A percentile compares a stretch with the other conserved stretches of the same genome.
Evolutionary conservation across 1,140 invertebrate species (phyloP).

Genomic region (Luehdorfia chinensis): DNA sequence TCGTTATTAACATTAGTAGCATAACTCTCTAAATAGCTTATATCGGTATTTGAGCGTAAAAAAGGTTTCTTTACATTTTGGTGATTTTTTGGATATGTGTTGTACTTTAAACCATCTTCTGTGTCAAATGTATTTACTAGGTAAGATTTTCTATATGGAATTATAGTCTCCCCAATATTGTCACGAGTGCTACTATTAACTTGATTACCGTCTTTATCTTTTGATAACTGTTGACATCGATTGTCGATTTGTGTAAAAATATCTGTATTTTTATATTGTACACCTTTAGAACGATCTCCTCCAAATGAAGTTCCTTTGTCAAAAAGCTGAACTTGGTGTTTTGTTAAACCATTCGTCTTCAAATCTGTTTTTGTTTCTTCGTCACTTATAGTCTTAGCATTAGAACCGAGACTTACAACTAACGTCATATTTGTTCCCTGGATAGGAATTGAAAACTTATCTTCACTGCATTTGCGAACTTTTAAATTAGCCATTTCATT

Average conservation of each 20-base stretch:
- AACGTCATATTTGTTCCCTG: conserved; percentile 65
- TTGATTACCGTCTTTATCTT: background rate
- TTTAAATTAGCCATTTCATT: conserved; percentile 8
- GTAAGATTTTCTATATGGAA: conserved; percentile 14
- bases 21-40: conserved; percentile 26
- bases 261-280: conserved; percentile 35
- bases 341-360: conserved; percentile 1
- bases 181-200: background rate
- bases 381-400: background rate
- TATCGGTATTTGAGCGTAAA: conserved; percentile 47
- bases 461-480: conserved; percentile 11
- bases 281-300: conserved; percentile 54
- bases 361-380: conserved; percentile 10
- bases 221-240: background rate
- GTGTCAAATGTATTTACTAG: conserved; percentile 18
- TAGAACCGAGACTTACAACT: conserved; percentile 47
- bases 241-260: conserved; percentile 17
- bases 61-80: conserved; percentile 35
- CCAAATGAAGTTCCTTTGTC: conserved; percentile 33
- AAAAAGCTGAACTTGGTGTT: conserved; percentile 7
- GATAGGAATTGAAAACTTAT: conserved; percentile 51
- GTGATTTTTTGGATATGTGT: conserved; percentile 48
- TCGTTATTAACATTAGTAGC: conserved; percentile 19
- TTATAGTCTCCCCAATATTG: conserved; percentile 4
- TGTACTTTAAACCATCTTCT: conserved; percentile 25